Conservation (phyloP, 2,888 invertebrate species). For the Pterostichus madidus region DNA sequence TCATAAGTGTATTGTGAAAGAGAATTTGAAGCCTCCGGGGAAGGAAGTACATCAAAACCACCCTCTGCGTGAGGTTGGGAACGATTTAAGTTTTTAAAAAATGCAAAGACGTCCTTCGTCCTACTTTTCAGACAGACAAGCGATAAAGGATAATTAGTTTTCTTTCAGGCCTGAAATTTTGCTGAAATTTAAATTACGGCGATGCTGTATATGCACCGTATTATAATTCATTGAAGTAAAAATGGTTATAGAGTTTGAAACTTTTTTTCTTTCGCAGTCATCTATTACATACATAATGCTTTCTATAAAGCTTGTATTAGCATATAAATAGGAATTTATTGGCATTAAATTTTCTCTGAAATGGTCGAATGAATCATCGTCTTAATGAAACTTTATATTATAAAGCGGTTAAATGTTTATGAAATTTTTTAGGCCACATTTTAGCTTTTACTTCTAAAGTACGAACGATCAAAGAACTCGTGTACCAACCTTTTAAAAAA, state of each 20-base stretch:
- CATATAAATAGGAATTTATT: conserved; percentile 64
- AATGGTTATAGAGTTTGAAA: conserved; percentile 46
- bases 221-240: conserved; percentile 58
- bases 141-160: conserved; percentile 60
- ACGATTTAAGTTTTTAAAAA: conserved; percentile 59
- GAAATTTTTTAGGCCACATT: neutral
- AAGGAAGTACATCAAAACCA: neutral
- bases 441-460: too few species aligned
- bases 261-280: conserved; percentile 51
- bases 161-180: conserved; percentile 54
- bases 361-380: conserved; percentile 41
- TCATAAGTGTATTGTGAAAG: conserved; percentile 16
- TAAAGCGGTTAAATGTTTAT: conserved; percentile 16
- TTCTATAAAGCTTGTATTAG: conserved; percentile 63
- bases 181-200: conserved; percentile 51
- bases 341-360: conserved; percentile 54
- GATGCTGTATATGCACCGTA: conserved; percentile 39
- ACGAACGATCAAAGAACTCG: neutral
- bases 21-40: neutral
- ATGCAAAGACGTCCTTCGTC: conserved; percentile 36
- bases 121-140: conserved; percentile 38
- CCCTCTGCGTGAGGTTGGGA: neutral
- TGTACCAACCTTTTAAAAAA: neutral
- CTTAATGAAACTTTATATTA: conserved; percentile 60
- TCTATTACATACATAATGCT: conserved; percentile 62